phyloP scores from a whole-genome alignment of 1,140 invertebrate genomes.

The Anastrepha ludens region DNA sequence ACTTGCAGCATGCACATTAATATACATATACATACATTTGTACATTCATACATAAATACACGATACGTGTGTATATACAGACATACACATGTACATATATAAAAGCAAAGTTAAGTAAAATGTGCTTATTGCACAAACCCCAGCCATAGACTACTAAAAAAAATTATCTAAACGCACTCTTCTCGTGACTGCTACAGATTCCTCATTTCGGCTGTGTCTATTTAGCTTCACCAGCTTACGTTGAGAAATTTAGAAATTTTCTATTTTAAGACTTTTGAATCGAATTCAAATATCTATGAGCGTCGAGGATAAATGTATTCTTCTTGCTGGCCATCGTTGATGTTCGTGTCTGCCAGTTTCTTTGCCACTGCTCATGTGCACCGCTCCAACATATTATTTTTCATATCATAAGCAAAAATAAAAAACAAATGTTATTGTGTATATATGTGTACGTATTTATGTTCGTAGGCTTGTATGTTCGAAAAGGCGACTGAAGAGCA shows the following conservation, averaged over 20 bases:
- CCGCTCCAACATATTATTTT: background rate
- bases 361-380: conserved; percentile 41
- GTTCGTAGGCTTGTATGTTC: background rate
- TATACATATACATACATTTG: too few relatives aligned
- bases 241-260: background rate
- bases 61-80: background rate
- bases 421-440: background rate
- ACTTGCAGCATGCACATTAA: too few relatives aligned
- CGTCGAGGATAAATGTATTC: background rate
- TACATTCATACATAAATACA: too few relatives aligned
- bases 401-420: background rate
- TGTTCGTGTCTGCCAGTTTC: background rate
- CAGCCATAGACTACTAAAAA: background rate
- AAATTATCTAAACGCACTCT: background rate
- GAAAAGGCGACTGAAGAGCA: background rate
- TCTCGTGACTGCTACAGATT: too few relatives aligned
- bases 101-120: background rate
- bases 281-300: background rate
- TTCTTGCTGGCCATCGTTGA: background rate
- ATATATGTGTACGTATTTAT: background rate
- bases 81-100: background rate
- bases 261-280: conserved; percentile 11
- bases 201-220: background rate
- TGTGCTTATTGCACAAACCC: background rate
- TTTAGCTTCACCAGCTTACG: background rate